Base-by-base conservation (phyloP, 2,888 invertebrate species). In the Phyllotreta cruciferae region DNA sequence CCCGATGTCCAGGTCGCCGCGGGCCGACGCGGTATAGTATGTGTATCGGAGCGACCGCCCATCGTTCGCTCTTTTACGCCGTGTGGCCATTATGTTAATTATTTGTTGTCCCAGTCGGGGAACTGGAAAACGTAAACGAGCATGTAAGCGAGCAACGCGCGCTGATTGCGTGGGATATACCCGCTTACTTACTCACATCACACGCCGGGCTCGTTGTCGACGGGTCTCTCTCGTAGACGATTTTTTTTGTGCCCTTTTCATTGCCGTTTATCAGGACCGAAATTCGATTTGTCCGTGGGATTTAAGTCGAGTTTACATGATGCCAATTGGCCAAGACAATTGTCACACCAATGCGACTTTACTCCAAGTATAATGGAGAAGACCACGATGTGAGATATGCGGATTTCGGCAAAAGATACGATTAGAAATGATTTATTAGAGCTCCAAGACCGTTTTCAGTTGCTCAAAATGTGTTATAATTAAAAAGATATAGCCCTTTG, bases 111-210 rank as follows among this genome's bases (percentile, higher is more conserved):
- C 62, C 66, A 66, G 66, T 66, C 66, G 64, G 61, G 54, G 47
- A 61, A 49, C 56, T 56, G n/a, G 47, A 49, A 61, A 57, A 64
- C 53, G 64, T 64, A 64, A 64, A 64, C 63, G 63, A 61, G 63
- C 65, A 61, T 58, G 60, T 55, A 67, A 68, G 64, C 56, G 65
- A 62, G 63, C 67, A 66, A 63, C 63, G 68, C 64, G 67, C 67
- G 68, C 58, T 66, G 67, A 67, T 69, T 66, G 68, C 67, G 69
- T 70, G 69, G 70, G 71, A 66, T 65, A 61, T 42, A 37, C 63
- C 52, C 54, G 35, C 47, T 9, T 9, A n/a, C 10, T 10, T 41
- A n/a, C 10, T 41, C 10, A n/a, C 41, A 9, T 41, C 41, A 41
- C 10, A 10, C 24, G 41, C 41, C 9, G 9, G 41, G 9, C 41